phyloP scores from a whole-genome alignment of 2,888 invertebrate species.

The Abscondita cerata region DNA sequence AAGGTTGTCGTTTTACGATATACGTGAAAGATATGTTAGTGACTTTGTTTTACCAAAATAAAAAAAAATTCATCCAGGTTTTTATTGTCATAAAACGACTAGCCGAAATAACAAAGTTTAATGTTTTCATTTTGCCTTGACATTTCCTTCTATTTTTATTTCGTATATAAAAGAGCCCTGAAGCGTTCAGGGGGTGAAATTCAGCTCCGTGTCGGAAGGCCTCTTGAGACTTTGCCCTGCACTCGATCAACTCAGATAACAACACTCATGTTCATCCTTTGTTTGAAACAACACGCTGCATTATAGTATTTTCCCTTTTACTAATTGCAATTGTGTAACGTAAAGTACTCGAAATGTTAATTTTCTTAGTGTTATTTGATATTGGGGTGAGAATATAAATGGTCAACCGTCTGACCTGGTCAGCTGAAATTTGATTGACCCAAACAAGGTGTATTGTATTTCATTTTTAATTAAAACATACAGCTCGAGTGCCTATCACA shows the following conservation, averaged over 20 bases:
- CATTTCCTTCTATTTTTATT: conserved; percentile 39
- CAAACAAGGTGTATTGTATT: too few relatives aligned
- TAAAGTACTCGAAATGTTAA: conserved; percentile 23
- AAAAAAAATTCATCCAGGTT: background rate
- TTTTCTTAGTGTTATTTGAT: conserved; percentile 17
- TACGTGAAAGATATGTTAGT: background rate
- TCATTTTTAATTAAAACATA: too few relatives aligned
- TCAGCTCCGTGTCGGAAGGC: conserved; percentile 44
- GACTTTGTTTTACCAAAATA: background rate
- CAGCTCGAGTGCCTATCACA: too few relatives aligned
- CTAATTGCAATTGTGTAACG: conserved; percentile 51
- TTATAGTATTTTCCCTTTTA: conserved; percentile 48
- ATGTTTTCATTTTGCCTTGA: conserved; percentile 42
- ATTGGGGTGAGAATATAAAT: conserved; percentile 9
- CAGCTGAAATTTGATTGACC: background rate
- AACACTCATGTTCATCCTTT: conserved; percentile 53
- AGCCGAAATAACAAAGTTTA: conserved; percentile 23
- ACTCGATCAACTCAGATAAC: conserved; percentile 55
- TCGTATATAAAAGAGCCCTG: conserved; percentile 34
- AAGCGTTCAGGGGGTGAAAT: conserved; percentile 41
- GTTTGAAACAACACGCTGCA: conserved; percentile 48
- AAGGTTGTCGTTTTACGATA: background rate
- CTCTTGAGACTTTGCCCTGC: conserved; percentile 45
- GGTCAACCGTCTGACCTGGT: conserved; percentile 27
- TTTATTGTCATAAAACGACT: background rate